These are phyloP conservation scores for Leptopilina clavipes DNA, from an alignment of 1,140 invertebrate species.

Conservation along the genomic window DNA sequence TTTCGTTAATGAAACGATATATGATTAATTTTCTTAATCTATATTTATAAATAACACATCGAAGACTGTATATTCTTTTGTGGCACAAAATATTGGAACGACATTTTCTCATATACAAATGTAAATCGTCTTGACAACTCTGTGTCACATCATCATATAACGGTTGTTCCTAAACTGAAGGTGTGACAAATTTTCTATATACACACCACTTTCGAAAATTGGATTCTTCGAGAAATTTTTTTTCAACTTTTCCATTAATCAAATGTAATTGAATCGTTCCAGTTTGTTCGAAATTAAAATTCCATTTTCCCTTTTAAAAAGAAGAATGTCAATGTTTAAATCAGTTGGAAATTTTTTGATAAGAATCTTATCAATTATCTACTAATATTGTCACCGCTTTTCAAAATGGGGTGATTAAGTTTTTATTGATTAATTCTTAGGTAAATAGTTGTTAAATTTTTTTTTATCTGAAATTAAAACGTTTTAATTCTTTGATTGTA, in stretches of 20 bases:
- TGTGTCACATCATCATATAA: slow-evolving; percentile 22
- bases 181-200: slow-evolving; percentile 4
- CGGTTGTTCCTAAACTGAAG: slow-evolving; percentile 13
- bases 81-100: neutral
- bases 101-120: slow-evolving; percentile 13
- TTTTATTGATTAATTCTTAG: too few species aligned
- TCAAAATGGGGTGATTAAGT: neutral
- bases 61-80: neutral
- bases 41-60: neutral
- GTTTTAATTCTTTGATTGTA: too few species aligned
- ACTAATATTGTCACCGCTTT: too few species aligned
- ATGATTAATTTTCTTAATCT: too few species aligned
- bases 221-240: neutral
- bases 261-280: neutral
- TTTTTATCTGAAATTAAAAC: too few species aligned
- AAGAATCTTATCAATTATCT: neutral
- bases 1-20: too few species aligned
- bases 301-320: neutral
- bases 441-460: too few species aligned
- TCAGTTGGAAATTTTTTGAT: neutral
- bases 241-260: neutral
- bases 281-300: neutral
- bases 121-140: slow-evolving; percentile 8
- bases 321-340: too few species aligned
- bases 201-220: neutral